Conservation (phyloP, 2,797 vertebrate species). For the Malacoctenus gilli region DNA sequence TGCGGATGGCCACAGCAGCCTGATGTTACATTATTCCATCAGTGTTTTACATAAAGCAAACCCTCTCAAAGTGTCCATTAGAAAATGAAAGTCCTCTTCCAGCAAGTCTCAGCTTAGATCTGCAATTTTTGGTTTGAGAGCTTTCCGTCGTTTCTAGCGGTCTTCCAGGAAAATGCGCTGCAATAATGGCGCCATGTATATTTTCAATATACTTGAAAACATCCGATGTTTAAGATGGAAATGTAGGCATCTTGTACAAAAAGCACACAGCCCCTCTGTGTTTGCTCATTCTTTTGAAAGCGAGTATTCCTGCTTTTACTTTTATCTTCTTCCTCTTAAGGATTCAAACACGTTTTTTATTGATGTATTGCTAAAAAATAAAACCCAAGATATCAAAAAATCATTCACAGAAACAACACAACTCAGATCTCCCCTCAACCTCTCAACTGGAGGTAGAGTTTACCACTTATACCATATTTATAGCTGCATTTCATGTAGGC, state of each 20-base stretch:
- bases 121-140: constrained; percentile 3
- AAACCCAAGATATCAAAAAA: too few relatives aligned
- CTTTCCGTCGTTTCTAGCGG: constrained; percentile 6
- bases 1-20: constrained; percentile 25
- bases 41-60: constrained; percentile 32
- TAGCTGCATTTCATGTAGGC: not conserved
- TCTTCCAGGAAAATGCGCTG: not conserved
- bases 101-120: constrained; percentile 13
- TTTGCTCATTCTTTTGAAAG: too few relatives aligned
- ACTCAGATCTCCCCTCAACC: too few relatives aligned
- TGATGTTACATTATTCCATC: constrained; percentile 33
- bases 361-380: too few relatives aligned
- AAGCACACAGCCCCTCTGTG: too few relatives aligned
- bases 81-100: constrained; percentile 36
- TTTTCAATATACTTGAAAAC: constrained; percentile 1
- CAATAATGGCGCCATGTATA: not conserved
- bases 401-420: too few relatives aligned
- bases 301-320: too few relatives aligned
- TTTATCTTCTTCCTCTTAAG: too few relatives aligned
- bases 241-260: too few relatives aligned
- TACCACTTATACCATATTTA: not conserved
- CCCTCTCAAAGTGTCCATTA: constrained; percentile 39
- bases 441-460: not conserved
- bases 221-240: not conserved
- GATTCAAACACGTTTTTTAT: too few relatives aligned